phyloP scores from a whole-genome alignment of 2,113 vertebrate genomes.

The Labeo catla region DNA sequence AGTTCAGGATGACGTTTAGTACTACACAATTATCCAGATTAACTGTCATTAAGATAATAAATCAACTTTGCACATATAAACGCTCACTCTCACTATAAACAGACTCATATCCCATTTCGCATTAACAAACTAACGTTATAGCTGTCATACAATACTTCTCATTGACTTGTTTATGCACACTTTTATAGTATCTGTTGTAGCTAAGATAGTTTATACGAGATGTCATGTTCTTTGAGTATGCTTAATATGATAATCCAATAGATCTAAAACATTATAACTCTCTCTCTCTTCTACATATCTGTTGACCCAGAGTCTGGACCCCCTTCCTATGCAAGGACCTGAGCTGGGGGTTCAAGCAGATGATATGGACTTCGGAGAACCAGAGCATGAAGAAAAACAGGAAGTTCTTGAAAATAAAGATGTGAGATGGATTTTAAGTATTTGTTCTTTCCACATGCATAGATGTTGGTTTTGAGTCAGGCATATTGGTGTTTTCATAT shows the following conservation, averaged over 20 bases:
- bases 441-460: not conserved
- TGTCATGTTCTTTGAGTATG: not conserved
- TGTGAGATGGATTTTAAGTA: constrained; percentile 71
- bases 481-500: not conserved
- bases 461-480: not conserved
- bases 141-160: not conserved
- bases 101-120: not conserved
- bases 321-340: constrained; percentile 87
- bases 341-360: constrained; percentile 88
- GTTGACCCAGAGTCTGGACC: constrained; percentile 88
- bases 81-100: not conserved
- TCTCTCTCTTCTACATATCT: not conserved
- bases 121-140: not conserved
- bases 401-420: constrained; percentile 97
- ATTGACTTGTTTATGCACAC: not conserved
- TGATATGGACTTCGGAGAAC: constrained; percentile 85
- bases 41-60: not conserved
- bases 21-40: not conserved
- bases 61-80: not conserved
- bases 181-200: not conserved
- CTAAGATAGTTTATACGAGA: not conserved
- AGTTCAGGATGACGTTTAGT: not conserved
- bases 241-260: not conserved
- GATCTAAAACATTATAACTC: not conserved
- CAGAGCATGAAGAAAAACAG: constrained; percentile 88